These are phyloP conservation scores for Distichodus sexfasciatus DNA, from an alignment of 2,797 vertebrate species.

Conservation along the genomic window DNA sequence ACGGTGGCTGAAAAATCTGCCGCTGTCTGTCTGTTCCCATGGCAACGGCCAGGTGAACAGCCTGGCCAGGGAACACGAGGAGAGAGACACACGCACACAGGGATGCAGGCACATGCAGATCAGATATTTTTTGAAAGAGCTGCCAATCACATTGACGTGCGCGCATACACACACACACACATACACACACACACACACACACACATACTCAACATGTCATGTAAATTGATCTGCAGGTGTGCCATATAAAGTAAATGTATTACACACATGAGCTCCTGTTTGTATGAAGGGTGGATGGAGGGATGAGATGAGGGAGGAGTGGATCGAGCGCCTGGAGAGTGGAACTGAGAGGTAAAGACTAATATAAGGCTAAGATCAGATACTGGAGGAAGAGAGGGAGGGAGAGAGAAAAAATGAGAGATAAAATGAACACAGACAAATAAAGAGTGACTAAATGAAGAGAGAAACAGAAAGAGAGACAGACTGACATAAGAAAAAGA, in stretches of 20 bases:
- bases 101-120: slow-evolving; percentile 1
- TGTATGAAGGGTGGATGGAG: too few relatives aligned
- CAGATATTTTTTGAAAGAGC: slow-evolving; percentile 22
- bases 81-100: slow-evolving; percentile 52
- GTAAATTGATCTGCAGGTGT: too few relatives aligned
- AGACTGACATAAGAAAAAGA: neutral
- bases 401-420: slow-evolving; percentile 25
- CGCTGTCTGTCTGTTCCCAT: slow-evolving; percentile 80
- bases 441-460: neutral
- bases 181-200: neutral
- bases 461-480: slow-evolving; percentile 20
- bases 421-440: slow-evolving; percentile 31
- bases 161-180: too few relatives aligned
- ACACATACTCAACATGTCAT: slow-evolving; percentile 1
- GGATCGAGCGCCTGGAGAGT: too few relatives aligned
- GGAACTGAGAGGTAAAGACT: too few relatives aligned
- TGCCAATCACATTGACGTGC: slow-evolving; percentile 9
- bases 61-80: slow-evolving; percentile 67
- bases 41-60: slow-evolving; percentile 81
- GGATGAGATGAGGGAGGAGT: too few relatives aligned
- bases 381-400: neutral
- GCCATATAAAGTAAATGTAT: too few relatives aligned
- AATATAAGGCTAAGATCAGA: too few relatives aligned
- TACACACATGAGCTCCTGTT: too few relatives aligned
- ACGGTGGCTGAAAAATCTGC: slow-evolving; percentile 74